phyloP scores from a whole-genome alignment of 1,140 invertebrate genomes.

The Drosophila rufa region DNA sequence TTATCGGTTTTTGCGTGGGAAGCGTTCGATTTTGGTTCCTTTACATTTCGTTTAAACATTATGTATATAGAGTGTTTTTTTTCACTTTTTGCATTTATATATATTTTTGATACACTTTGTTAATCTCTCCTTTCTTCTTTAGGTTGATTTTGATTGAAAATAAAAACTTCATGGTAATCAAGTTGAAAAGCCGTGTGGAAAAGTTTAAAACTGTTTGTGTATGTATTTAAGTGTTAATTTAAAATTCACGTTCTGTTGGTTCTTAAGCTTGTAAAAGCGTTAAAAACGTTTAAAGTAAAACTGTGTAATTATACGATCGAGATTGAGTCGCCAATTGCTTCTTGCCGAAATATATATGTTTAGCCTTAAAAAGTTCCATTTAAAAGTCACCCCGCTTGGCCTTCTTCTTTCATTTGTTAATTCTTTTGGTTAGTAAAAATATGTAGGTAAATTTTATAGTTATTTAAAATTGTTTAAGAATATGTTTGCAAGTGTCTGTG shows the following conservation, averaged over 20 bases:
- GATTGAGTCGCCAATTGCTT: slow-evolving; percentile 63
- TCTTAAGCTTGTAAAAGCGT: slow-evolving; percentile 77
- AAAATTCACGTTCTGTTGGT: slow-evolving; percentile 56
- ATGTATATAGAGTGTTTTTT: slow-evolving; percentile 46
- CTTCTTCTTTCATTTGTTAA: slow-evolving; percentile 26
- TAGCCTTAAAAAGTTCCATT: slow-evolving; percentile 65
- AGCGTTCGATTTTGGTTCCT: slow-evolving; percentile 85
- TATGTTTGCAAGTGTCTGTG: slow-evolving; percentile 25
- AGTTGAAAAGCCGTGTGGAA: slow-evolving; percentile 64
- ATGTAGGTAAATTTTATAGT: slow-evolving; percentile 51
- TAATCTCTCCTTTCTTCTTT: slow-evolving; percentile 15
- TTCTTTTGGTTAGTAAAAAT: slow-evolving; percentile 53
- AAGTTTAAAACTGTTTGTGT: slow-evolving; percentile 65
- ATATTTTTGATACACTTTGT: slow-evolving; percentile 44
- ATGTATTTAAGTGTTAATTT: slow-evolving; percentile 46
- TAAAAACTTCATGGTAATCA: slow-evolving; percentile 47
- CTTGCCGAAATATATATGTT: slow-evolving; percentile 24
- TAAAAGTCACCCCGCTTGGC: slow-evolving; percentile 51
- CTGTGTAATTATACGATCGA: slow-evolving; percentile 49
- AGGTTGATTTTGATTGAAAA: slow-evolving; percentile 36
- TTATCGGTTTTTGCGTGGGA: slow-evolving; percentile 84
- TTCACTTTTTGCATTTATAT: slow-evolving; percentile 40
- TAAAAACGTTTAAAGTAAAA: slow-evolving; percentile 81
- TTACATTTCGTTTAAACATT: slow-evolving; percentile 80
- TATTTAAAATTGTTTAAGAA: slow-evolving; percentile 62